Evolutionary conservation across 2,888 invertebrate genomes (phyloP).

Genomic region (Thalpophila matura): DNA sequence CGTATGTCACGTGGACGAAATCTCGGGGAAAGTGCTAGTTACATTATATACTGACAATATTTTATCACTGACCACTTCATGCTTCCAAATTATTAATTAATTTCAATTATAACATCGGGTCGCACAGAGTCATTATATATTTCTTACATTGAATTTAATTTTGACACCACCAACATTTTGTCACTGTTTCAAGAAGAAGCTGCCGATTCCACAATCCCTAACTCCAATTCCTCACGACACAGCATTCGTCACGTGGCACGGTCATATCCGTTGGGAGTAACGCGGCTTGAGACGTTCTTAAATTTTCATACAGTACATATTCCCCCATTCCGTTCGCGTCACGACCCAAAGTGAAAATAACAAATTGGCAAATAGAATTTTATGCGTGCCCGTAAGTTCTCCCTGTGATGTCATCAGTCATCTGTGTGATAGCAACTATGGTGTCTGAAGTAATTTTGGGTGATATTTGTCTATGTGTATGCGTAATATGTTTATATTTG

Average conservation of each 20-base stretch:
- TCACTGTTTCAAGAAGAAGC: not conserved
- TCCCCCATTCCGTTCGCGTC: slow-evolving; percentile 70
- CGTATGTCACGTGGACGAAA: no score
- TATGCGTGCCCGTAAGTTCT: slow-evolving; percentile 63
- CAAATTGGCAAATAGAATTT: slow-evolving; percentile 80
- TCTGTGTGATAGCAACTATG: slow-evolving; percentile 25
- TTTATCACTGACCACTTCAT: no score
- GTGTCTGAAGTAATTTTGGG: slow-evolving; percentile 35
- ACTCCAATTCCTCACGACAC: slow-evolving; percentile 58
- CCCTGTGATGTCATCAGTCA: slow-evolving; percentile 46
- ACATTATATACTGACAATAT: no score
- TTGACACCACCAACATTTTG: not conserved
- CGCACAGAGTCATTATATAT: no score
- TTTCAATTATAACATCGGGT: no score
- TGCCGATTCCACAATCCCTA: slow-evolving; percentile 56
- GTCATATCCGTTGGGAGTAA: slow-evolving; percentile 80
- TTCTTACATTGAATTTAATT: no score
- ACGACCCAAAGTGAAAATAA: slow-evolving; percentile 82
- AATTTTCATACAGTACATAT: slow-evolving; percentile 81
- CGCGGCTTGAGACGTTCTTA: slow-evolving; percentile 79
- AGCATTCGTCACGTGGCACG: slow-evolving; percentile 80
- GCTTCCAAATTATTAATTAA: no score
- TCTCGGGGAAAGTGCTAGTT: no score
- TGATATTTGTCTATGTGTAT: slow-evolving; percentile 18
- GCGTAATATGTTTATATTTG: not conserved